These are phyloP conservation scores for Cherax destructor DNA, from an alignment of 1,140 invertebrate species.

Conservation along the genomic window DNA sequence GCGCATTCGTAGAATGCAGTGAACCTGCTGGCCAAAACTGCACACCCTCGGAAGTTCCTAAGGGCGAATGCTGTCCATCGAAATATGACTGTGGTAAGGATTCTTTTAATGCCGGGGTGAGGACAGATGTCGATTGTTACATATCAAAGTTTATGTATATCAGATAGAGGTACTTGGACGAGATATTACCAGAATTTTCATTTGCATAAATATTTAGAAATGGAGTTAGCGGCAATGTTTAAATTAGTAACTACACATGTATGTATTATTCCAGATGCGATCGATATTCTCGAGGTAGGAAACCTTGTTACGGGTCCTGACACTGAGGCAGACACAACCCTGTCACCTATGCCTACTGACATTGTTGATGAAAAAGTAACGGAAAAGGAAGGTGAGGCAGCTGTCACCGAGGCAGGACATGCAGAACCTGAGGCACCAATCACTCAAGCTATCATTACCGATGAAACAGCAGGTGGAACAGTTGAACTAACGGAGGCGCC, in stretches of 20 bases:
- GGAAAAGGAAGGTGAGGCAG: not conserved
- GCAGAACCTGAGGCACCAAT: not conserved
- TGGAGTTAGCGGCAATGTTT: too few species aligned
- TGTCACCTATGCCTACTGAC: not conserved
- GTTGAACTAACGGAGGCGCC: slow-evolving; percentile 2
- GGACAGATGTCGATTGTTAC: too few species aligned
- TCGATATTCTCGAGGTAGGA: slow-evolving; percentile 13
- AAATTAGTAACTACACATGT: not conserved
- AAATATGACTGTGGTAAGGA: slow-evolving; percentile 84
- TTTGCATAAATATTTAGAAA: too few species aligned
- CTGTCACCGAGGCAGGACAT: not conserved
- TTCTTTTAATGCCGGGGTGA: too few species aligned
- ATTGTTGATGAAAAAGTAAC: not conserved
- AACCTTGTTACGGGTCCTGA: slow-evolving; percentile 6
- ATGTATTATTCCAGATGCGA: not conserved
- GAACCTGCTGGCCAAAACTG: slow-evolving; percentile 77
- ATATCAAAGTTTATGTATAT: too few species aligned
- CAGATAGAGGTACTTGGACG: too few species aligned
- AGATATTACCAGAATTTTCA: too few species aligned
- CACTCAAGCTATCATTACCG: not conserved
- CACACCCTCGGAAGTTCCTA: slow-evolving; percentile 74
- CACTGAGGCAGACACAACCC: slow-evolving; percentile 25
- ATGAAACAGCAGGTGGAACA: not conserved
- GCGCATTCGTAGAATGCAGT: slow-evolving; percentile 93
- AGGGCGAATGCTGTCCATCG: slow-evolving; percentile 91